These are phyloP conservation scores for Myzus persicae DNA, from an alignment of 1,140 invertebrate genomes.

Conservation along the genomic window DNA sequence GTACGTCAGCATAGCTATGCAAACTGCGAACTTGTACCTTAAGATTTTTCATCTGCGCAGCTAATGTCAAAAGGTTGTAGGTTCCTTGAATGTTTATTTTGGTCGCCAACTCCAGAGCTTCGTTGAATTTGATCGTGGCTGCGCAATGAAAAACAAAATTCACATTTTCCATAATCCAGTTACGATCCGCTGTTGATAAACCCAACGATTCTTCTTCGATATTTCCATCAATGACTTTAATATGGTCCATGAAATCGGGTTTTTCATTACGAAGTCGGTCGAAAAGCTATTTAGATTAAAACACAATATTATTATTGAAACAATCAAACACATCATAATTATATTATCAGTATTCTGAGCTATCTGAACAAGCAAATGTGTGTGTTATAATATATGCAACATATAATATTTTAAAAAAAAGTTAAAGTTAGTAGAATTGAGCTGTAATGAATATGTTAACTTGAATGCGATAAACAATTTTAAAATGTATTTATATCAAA, in stretches of 20 bases:
- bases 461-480: too few relatives aligned
- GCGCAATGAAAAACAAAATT: constrained; percentile 92
- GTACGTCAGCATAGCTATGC: not conserved
- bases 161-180: constrained; percentile 73
- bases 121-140: constrained; percentile 84
- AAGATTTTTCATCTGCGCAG: constrained; percentile 6
- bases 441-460: too few relatives aligned
- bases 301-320: not conserved
- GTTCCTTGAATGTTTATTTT: constrained; percentile 54
- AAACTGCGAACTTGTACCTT: not conserved
- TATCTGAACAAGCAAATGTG: too few relatives aligned
- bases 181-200: constrained; percentile 64
- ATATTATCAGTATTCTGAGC: too few relatives aligned
- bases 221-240: constrained; percentile 67
- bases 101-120: not conserved
- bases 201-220: constrained; percentile 65
- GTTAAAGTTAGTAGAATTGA: too few relatives aligned
- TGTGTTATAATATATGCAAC: too few relatives aligned
- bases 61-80: not conserved
- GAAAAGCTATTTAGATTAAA: constrained; percentile 26
- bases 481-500: too few relatives aligned
- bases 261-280: constrained; percentile 23
- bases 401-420: too few relatives aligned
- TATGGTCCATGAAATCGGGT: constrained; percentile 62
- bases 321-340: too few relatives aligned